A percentile compares a stretch with the other conserved stretches of the same genome.
phyloP scores from a whole-genome alignment of 23 tunicate genomes.

The Halocynthia roretzi region DNA sequence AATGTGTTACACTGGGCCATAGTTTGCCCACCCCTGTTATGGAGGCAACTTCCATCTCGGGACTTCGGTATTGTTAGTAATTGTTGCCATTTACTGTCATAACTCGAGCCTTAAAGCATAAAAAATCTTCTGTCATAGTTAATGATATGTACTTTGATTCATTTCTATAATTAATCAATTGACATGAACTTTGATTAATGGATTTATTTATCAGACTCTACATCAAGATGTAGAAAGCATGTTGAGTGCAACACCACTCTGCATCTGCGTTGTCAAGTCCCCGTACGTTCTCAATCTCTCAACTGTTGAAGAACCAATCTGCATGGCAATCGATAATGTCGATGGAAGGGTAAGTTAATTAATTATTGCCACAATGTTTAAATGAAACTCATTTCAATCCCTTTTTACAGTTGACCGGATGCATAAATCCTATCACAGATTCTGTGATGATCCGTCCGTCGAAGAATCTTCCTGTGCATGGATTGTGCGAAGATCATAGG shows the following conservation, averaged over 20 bases:
- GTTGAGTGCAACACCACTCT: slow-evolving; percentile 41
- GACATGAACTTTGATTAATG: too few species aligned
- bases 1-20: too few species aligned
- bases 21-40: too few species aligned
- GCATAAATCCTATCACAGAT: slow-evolving; percentile 26
- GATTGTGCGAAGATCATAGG: slow-evolving; percentile 67
- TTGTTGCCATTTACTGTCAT: too few species aligned
- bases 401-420: slow-evolving; percentile 45
- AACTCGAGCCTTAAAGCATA: too few species aligned
- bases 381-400: too few species aligned
- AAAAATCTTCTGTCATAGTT: too few species aligned
- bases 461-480: slow-evolving; percentile 62
- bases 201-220: slow-evolving; percentile 13
- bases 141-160: too few species aligned
- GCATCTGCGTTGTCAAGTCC: slow-evolving; percentile 70
- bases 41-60: too few species aligned
- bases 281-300: slow-evolving; percentile 39
- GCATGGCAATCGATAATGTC: slow-evolving; percentile 76
- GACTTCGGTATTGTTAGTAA: too few species aligned
- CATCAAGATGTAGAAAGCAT: slow-evolving; percentile 35
- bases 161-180: too few species aligned
- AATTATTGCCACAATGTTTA: too few species aligned
- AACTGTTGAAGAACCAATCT: slow-evolving; percentile 17
- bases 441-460: slow-evolving; percentile 77
- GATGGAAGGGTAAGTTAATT: slow-evolving; percentile 48